Evolutionary conservation across 2,113 vertebrate genomes (phyloP).

Genomic region (Melanocharis versteri): DNA sequence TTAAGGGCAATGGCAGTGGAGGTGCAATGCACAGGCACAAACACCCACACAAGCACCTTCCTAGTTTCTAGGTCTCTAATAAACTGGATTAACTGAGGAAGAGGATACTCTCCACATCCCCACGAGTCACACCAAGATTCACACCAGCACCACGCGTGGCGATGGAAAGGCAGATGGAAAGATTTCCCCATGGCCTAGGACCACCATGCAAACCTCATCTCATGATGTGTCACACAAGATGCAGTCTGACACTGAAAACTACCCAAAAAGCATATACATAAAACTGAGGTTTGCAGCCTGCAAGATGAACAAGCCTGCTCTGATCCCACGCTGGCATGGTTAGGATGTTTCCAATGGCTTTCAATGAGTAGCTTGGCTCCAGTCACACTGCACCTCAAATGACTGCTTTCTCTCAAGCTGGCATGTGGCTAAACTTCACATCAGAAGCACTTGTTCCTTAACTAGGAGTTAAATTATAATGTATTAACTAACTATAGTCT

Average conservation of each 20-base stretch:
- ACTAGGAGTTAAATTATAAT: background rate
- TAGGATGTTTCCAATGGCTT: background rate
- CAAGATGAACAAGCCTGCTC: background rate
- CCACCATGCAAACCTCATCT: background rate
- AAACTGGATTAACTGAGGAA: background rate
- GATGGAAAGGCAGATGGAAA: background rate
- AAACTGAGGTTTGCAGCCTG: background rate
- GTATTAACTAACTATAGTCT: background rate
- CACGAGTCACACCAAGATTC: background rate
- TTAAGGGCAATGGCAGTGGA: background rate
- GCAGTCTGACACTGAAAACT: background rate
- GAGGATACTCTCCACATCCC: fast-evolving
- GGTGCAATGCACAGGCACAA: background rate
- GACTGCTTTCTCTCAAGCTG: background rate
- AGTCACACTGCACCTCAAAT: background rate
- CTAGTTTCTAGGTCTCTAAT: background rate
- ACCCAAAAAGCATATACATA: background rate
- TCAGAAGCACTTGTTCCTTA: background rate
- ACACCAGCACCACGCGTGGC: background rate
- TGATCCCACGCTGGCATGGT: background rate
- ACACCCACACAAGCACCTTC: background rate
- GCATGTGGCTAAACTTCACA: background rate
- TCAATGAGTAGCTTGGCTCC: background rate
- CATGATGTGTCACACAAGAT: background rate
- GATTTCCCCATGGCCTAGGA: background rate